Base-by-base conservation (phyloP, 1,140 invertebrate genomes). In the Achroia grisella region DNA sequence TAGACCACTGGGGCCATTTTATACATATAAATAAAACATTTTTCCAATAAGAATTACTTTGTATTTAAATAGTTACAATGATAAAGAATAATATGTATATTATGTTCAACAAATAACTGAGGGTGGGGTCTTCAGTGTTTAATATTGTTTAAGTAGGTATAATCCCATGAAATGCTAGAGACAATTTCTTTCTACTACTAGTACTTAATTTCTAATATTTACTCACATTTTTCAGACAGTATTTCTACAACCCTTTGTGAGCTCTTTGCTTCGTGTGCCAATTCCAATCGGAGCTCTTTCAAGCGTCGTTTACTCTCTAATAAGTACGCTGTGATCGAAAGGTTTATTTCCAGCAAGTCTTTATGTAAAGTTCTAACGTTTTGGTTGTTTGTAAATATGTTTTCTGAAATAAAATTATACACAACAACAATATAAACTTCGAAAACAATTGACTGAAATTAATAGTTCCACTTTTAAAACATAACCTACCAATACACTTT, bases 291-390 rank as follows among this genome's bases (percentile, higher is more conserved):
- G 5, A 83, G 44, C 10, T 46, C 54, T 46, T 65, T 52, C 10
- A 84, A 48, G n/a, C 76, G 64, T 44, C 56, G 70, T 39, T 79
- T 77, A 54, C 79, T 86, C 55, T 87, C 83, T 45, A 81, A 69
- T n/a, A 87, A 68, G 35, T 86, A 86, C 2, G 74, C 62, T 44
- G 60, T 64, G 39, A 85, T 45, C n/a, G 83, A 78, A 27, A 83
- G 52, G 50, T 87, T 84, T 10, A 79, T 59, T 48, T 85, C 76
- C 45, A 80, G 70, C 27, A 87, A 51, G 40, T 78, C 69, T 42
- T 68, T 76, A 30, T 85, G 77, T 17, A 72, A 49, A 36, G 47
- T 12, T 35, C 51, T 56, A 6, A 79, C 40, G 27, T 64, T 73
- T 62, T 71, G 37, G 31, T 55, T 69, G 34, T 69, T 77, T 33